Conservation (phyloP, 2,113 vertebrate genomes). For the Vulpes ferrilata region DNA sequence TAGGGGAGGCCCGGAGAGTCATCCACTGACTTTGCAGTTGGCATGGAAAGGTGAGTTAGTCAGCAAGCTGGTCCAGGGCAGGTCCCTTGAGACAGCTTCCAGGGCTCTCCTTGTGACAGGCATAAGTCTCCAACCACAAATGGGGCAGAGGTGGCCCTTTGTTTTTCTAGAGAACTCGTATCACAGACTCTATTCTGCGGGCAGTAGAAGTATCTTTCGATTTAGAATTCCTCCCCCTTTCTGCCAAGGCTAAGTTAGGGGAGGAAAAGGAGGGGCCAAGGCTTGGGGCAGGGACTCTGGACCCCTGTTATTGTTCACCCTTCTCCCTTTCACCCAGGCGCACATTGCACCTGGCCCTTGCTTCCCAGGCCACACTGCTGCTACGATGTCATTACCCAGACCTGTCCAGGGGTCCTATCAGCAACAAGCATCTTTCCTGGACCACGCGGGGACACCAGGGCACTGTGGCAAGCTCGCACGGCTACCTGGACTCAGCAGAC, state of each 20-base stretch:
- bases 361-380: background rate
- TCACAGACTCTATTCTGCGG: background rate
- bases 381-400: background rate
- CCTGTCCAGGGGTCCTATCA: background rate
- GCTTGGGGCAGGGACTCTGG: too few species aligned
- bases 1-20: background rate
- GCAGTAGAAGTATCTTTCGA: background rate
- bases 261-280: rapidly evolving
- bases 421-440: background rate
- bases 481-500: background rate
- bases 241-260: background rate
- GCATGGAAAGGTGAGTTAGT: background rate
- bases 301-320: background rate
- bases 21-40: background rate
- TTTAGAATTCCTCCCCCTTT: background rate
- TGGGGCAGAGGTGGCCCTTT: background rate
- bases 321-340: slow-evolving; percentile 59
- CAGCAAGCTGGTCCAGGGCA: background rate
- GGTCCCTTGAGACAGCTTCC: background rate
- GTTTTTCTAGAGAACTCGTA: background rate
- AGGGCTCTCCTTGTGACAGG: background rate
- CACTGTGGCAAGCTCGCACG: rapidly evolving
- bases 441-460: too few species aligned
- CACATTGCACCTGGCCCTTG: slow-evolving; percentile 64
- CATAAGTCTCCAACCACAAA: background rate